A percentile compares a stretch with the other conserved stretches of the same genome.
Conservation (phyloP, 2,888 invertebrate species). For the Pristionchus japonicus region DNA sequence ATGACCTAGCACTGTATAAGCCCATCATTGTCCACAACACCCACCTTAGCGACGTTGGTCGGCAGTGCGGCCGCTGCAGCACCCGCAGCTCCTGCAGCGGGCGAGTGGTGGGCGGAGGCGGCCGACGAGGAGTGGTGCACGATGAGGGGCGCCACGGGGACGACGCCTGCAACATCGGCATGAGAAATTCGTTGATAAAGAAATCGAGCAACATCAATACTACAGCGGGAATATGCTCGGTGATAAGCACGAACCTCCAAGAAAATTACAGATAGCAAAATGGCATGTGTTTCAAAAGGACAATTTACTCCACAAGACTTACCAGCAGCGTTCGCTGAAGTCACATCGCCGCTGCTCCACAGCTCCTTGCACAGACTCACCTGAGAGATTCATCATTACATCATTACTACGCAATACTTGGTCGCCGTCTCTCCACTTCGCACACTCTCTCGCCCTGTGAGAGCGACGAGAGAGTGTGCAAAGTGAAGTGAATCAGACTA, state of each 20-base stretch:
- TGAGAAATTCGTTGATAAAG: too few species aligned
- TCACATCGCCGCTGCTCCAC: constrained; percentile 12
- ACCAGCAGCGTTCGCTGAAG: not conserved
- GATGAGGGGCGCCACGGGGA: not conserved
- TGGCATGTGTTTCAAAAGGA: too few species aligned
- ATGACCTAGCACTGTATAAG: too few species aligned
- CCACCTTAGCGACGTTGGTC: constrained; percentile 54
- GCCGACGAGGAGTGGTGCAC: not conserved
- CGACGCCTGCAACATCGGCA: not conserved
- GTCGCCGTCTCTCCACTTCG: not conserved
- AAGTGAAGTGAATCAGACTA: too few species aligned
- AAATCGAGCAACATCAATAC: too few species aligned
- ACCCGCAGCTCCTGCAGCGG: not conserved
- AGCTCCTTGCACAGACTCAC: not conserved
- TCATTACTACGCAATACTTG: not conserved
- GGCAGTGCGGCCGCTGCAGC: constrained; percentile 47
- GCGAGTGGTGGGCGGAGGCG: constrained; percentile 49
- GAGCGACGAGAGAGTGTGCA: too few species aligned
- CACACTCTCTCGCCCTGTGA: too few species aligned
- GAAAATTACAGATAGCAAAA: too few species aligned
- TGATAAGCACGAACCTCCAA: too few species aligned
- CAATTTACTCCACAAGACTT: not conserved
- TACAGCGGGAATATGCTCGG: too few species aligned
- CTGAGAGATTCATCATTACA: not conserved
- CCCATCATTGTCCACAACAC: too few species aligned